Base-by-base conservation (phyloP, 1,140 invertebrate species). In the Lepidurus packardi region DNA sequence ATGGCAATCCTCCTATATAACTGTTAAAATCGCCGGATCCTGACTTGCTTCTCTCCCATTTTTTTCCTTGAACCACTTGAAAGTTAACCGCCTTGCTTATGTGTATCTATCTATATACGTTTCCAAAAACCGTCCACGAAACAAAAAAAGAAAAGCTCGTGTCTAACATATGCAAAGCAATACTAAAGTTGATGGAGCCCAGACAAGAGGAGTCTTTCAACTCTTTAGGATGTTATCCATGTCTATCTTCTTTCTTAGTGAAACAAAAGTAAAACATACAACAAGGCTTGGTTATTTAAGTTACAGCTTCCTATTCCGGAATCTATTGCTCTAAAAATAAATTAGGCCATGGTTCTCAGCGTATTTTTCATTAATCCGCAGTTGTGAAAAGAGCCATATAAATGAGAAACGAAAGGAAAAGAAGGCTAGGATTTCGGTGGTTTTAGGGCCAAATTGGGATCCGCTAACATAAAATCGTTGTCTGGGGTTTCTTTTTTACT, bases 141-240 rank as follows among this genome's bases (percentile, higher is more conserved):
- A 21, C 53, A 65, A 65, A 65, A 16, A 65, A 16, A 65, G 21
- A 65, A 65, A 65, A 65, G 53, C 53, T 65, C 13, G 53, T 65
- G 53, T 65, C 53, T 65, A 65, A 65, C 53, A 65, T 65, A 65
- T 65, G 53, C 9, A 65, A 65, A 21, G 53, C 53, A 65, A 65
- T 65, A 65, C 53, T 65, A 65, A 34, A 65, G 53, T 65, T 65
- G 53, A 65, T 65, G 53, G 53, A 65, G 53, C 53, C 53, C 53
- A 65, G 53, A 65, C 53, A 65, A 65, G 53, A 65, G 53, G 16
- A 65, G 53, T 65, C 53, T 65, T 65, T 65, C 53, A 65, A 65
- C 53, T 65, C 53, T 65, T 65, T n/a, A 65, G 53, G 53, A 65
- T 65, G 21, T 65, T 65, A 65, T 21, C 53, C 53, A 65, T 65